Base-by-base conservation (phyloP, 92 coral and sea anemone genomes). In the Pocillopora meandrina region DNA sequence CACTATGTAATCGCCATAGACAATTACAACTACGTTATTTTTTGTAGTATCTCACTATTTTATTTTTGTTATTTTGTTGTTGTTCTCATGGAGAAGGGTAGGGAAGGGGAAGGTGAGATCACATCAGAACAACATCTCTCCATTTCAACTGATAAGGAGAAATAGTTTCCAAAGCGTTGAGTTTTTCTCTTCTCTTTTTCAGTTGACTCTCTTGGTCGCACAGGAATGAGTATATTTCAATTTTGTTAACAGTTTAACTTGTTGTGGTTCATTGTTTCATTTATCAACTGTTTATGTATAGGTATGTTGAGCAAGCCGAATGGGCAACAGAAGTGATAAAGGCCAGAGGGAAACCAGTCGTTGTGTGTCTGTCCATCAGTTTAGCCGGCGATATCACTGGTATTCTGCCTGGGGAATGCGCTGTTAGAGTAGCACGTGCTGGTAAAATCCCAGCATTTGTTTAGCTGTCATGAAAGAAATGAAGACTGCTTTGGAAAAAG, bases 401-500 rank as follows among this genome's bases (percentile, higher is more conserved):
- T 16, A 81, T 89, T 35, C 68, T 56, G 16, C 76, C 92, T 7
- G 87, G 83, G 19, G 87, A 89, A 74, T 80, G 89, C 80, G 92
- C 92, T 0, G 76, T 89, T 10, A 64, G 92, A 13, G 77, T 89
- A 10, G 92, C 90, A 15, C 85, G 86, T 18, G 87, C 89, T 67
- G 92, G 92, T 89, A 71, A 11, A 97, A 87, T 33, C 98, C 98
- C 35, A 69, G 67, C 65, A 87, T 74, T 15, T 93, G 91, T 74
- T 84, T 95, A 49, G 89, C 93, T 75, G 73, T 92, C 35, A 86
- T 95, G 76, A 81, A 87, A 14, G 77, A 87, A 47, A 95, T 95
- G 97, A 95, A 95, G 65, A 91, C 70, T 76, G 98, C 89, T 20
- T 85, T 95, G 60, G 97, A 95, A 66, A 87, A 87, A 26, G 98